Conservation (phyloP, 2,113 vertebrate species). For the Xiphorhynchus elegans region DNA sequence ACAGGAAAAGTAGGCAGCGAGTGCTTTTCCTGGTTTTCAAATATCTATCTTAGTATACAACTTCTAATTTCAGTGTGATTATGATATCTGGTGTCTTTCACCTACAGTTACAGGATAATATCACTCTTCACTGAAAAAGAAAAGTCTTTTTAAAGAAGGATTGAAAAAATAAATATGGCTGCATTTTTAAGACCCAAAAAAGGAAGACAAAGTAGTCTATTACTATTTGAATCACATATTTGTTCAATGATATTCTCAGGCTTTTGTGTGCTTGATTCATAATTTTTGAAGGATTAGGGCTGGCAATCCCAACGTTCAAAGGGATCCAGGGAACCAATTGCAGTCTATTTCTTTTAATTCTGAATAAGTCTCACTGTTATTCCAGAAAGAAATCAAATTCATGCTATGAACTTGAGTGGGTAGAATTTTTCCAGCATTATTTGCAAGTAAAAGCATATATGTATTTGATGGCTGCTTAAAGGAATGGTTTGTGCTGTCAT, state of each 20-base stretch:
- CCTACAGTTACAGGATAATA: background rate
- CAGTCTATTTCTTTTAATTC: background rate
- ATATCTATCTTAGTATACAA: background rate
- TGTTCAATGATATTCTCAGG: background rate
- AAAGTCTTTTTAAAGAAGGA: background rate
- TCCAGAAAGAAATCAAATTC: background rate
- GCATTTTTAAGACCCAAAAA: background rate
- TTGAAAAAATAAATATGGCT: background rate
- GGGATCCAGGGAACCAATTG: background rate
- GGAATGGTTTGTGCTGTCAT: background rate
- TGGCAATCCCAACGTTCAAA: background rate
- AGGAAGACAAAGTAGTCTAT: background rate
- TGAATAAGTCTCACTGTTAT: background rate
- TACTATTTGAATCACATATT: background rate
- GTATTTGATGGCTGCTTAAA: background rate
- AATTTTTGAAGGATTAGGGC: background rate
- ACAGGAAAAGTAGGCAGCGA: background rate
- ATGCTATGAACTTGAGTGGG: background rate
- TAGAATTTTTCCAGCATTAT: background rate
- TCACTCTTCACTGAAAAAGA: background rate
- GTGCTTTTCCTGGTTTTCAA: background rate
- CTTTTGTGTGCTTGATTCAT: background rate
- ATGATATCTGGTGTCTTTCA: background rate
- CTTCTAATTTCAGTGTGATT: background rate
- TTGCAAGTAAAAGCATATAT: background rate